These are phyloP conservation scores for Ceratina japonica DNA, from an alignment of 1,140 invertebrate genomes.

Conservation along the genomic window DNA sequence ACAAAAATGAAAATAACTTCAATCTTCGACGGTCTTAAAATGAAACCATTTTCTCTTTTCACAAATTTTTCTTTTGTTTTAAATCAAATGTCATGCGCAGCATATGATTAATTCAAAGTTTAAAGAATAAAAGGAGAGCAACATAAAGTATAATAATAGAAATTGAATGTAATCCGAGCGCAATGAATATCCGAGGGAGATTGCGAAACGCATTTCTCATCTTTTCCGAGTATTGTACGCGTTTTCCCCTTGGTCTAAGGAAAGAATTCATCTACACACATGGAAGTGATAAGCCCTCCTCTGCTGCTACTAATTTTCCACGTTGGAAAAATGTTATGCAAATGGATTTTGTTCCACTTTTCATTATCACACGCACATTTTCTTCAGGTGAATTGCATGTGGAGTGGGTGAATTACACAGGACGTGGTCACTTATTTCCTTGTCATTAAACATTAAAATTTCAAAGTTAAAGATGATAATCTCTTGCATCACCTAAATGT, in stretches of 20 bases:
- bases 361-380: neutral
- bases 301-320: constrained; percentile 21
- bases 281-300: neutral
- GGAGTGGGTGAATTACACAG: no score
- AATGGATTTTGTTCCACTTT: neutral
- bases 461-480: no score
- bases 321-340: constrained; percentile 11
- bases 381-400: no score
- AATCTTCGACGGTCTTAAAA: neutral
- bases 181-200: constrained; percentile 37
- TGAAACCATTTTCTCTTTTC: neutral
- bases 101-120: neutral
- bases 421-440: no score
- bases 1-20: neutral
- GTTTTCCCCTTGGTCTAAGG: constrained; percentile 7
- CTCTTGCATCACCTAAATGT: no score
- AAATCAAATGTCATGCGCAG: neutral
- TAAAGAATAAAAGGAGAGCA: neutral
- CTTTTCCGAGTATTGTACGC: constrained; percentile 8
- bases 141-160: neutral
- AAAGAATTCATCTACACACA: constrained; percentile 19
- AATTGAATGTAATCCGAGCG: constrained; percentile 46
- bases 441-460: no score
- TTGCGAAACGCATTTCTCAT: neutral
- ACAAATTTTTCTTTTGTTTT: neutral